These are phyloP conservation scores for Apis florea DNA, from an alignment of 1,140 invertebrate genomes.

Conservation along the genomic window DNA sequence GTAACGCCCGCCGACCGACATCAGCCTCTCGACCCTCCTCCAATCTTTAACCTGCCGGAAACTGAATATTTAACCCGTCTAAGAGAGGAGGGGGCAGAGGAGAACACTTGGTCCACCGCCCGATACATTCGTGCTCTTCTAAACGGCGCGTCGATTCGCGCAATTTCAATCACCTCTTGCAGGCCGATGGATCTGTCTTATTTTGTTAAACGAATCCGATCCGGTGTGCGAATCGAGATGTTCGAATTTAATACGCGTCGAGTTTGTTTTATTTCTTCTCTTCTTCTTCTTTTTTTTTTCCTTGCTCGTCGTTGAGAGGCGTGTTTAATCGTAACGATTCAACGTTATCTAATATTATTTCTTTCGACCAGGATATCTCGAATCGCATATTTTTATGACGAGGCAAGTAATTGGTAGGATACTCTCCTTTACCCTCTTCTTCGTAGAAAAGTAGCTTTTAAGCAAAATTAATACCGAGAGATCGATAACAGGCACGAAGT, in stretches of 20 bases:
- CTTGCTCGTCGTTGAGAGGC: too few relatives aligned
- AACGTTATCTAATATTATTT: too few relatives aligned
- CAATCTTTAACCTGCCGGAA: slow-evolving; percentile 65
- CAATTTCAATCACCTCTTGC: slow-evolving; percentile 45
- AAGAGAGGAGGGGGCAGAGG: slow-evolving; percentile 45
- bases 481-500: background rate
- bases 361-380: too few relatives aligned
- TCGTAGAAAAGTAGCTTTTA: background rate
- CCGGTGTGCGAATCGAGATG: background rate
- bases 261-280: background rate
- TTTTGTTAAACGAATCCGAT: background rate
- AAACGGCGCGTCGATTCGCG: background rate
- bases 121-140: slow-evolving; percentile 25
- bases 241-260: background rate
- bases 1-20: slow-evolving; percentile 57
- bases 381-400: background rate
- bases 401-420: background rate
- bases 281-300: too few relatives aligned
- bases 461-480: slow-evolving; percentile 12
- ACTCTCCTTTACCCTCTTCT: too few relatives aligned
- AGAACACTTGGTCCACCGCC: slow-evolving; percentile 25
- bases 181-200: slow-evolving; percentile 2
- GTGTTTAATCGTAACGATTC: too few relatives aligned
- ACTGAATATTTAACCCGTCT: slow-evolving; percentile 69
- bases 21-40: slow-evolving; percentile 53